Percentiles rank a stretch among this genome's conserved stretches.
phyloP scores from a whole-genome alignment of 35 echinoderm and acorn worm genomes.

The Patiria miniata region DNA sequence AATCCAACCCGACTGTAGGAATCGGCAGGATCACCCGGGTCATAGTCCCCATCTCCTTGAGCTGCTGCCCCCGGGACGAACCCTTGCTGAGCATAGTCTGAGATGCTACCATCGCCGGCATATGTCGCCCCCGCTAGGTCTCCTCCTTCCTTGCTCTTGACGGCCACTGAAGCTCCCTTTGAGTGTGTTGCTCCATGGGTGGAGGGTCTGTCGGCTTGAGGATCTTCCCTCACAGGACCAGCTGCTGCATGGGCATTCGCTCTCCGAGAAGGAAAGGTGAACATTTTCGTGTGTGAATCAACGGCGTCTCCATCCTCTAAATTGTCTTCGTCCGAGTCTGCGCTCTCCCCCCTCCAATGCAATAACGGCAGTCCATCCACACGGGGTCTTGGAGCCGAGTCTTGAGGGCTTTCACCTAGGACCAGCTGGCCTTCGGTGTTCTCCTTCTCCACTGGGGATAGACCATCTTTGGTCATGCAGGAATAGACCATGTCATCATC shows the following conservation, averaged over 20 bases:
- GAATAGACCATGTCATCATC: background rate
- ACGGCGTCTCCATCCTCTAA: background rate
- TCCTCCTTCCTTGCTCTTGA: background rate
- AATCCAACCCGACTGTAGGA: too few relatives aligned
- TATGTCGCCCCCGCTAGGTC: background rate
- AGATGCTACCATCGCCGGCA: background rate
- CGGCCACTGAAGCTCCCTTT: background rate
- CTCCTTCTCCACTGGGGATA: background rate
- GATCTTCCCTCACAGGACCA: too few relatives aligned
- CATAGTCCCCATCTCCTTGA: background rate
- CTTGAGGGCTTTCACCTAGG: background rate
- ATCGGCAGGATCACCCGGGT: too few relatives aligned
- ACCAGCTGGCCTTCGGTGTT: background rate
- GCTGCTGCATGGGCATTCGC: background rate
- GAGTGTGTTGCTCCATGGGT: too few relatives aligned
- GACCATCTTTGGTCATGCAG: background rate
- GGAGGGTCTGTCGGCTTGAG: background rate
- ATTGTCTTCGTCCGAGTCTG: background rate
- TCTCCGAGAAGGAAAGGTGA: background rate
- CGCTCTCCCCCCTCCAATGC: too few relatives aligned
- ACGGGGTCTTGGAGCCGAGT: background rate
- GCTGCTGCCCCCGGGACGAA: background rate
- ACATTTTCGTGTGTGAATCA: background rate
- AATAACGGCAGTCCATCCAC: background rate
- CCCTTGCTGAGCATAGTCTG: background rate